These are phyloP conservation scores for Platysteira castanea DNA, from an alignment of 2,113 vertebrate genomes.

Conservation along the genomic window DNA sequence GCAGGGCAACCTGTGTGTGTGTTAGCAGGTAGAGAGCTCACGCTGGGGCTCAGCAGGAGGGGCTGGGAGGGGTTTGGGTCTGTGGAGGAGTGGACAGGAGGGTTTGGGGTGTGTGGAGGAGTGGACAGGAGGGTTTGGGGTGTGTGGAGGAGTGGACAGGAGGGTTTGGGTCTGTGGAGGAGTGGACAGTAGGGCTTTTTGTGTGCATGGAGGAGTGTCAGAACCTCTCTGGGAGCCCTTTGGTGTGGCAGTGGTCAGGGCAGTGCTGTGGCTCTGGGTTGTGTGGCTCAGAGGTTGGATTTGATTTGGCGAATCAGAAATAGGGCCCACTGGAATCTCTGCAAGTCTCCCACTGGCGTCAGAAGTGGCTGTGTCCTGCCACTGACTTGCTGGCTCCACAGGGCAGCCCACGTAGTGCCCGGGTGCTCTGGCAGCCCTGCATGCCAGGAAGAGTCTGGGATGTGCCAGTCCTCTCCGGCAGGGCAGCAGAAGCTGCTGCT, in stretches of 20 bases:
- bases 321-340: not conserved
- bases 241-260: not conserved
- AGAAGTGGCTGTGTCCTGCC: not conserved
- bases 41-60: not conserved
- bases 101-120: not conserved
- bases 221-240: not conserved
- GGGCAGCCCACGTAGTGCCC: fast-evolving
- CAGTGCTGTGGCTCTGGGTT: not conserved
- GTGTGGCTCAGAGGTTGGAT: not conserved
- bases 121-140: not conserved
- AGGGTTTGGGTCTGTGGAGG: not conserved
- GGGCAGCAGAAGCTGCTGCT: not conserved
- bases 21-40: not conserved
- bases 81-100: not conserved
- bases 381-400: fast-evolving
- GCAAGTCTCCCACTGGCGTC: not conserved
- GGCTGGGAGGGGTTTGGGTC: not conserved
- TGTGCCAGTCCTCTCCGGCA: not conserved
- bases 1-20: fast-evolving
- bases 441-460: not conserved
- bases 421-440: not conserved
- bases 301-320: not conserved
- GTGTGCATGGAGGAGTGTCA: not conserved
- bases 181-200: not conserved
- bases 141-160: too few species aligned